A percentile compares a stretch with the other conserved stretches of the same genome.
These are phyloP conservation scores for Cheilosia soror DNA, from an alignment of 2,888 invertebrate genomes.

Conservation along the genomic window DNA sequence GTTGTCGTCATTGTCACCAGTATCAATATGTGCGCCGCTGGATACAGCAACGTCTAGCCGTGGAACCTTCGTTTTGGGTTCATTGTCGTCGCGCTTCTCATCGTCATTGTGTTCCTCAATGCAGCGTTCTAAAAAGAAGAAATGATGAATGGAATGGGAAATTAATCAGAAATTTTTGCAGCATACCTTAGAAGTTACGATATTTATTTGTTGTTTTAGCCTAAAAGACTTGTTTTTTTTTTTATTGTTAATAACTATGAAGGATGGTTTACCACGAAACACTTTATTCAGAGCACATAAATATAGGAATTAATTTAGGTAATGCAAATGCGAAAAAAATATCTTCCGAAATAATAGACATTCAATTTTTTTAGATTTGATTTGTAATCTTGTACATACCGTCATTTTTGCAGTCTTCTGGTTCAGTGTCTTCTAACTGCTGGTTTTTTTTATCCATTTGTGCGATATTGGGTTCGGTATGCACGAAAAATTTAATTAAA, in stretches of 20 bases:
- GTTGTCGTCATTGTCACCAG: neutral
- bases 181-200: slow-evolving; percentile 64
- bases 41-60: slow-evolving; percentile 17
- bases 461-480: neutral
- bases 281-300: slow-evolving; percentile 45
- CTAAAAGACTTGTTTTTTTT: slow-evolving; percentile 52
- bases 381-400: neutral
- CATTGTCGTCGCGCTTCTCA: slow-evolving; percentile 18
- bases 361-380: too few relatives aligned
- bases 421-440: neutral
- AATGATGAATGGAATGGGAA: slow-evolving; percentile 69
- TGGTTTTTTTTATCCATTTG: neutral
- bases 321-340: slow-evolving; percentile 19
- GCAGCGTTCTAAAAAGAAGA: slow-evolving; percentile 55
- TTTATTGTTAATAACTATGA: slow-evolving; percentile 1
- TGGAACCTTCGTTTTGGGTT: slow-evolving; percentile 55
- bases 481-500: neutral
- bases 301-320: slow-evolving; percentile 9
- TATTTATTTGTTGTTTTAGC: slow-evolving; percentile 64
- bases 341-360: neutral
- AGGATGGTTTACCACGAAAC: slow-evolving; percentile 44
- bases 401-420: neutral
- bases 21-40: neutral
- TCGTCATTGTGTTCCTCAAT: neutral
- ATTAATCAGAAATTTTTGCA: slow-evolving; percentile 56